Evolutionary conservation across 2,797 vertebrate genomes (phyloP).

Genomic region (Xyrichtys novacula): DNA sequence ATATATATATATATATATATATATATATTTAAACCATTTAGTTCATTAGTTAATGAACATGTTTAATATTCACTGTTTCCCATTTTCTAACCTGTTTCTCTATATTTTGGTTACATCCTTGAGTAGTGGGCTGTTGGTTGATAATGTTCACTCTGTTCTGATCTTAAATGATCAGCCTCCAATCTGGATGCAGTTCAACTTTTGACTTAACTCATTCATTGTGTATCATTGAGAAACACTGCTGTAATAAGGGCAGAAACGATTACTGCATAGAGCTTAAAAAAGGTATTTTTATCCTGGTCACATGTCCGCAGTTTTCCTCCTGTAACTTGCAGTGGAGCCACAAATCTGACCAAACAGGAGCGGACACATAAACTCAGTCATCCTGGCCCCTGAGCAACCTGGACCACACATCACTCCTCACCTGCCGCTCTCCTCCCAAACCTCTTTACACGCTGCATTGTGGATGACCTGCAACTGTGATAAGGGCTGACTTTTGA

Average conservation of each 20-base stretch:
- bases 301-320: constrained; percentile 30
- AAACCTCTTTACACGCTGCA: constrained; percentile 39
- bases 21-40: no score
- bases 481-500: constrained; percentile 41
- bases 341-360: constrained; percentile 48
- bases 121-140: no score
- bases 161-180: no score
- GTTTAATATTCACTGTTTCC: no score
- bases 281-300: constrained; percentile 9
- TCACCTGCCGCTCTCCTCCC: constrained; percentile 34
- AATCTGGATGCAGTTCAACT: no score
- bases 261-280: not conserved
- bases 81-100: no score
- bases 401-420: constrained; percentile 36
- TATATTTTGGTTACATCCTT: no score
- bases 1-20: no score
- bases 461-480: constrained; percentile 42
- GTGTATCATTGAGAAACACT: not conserved
- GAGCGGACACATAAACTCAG: constrained; percentile 51
- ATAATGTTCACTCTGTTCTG: no score
- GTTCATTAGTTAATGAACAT: no score
- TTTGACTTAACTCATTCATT: no score
- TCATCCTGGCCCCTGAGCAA: constrained; percentile 43
- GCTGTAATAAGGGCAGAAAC: not conserved
- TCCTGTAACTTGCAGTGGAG: constrained; percentile 26